These are phyloP conservation scores for Eira barbara DNA, from an alignment of 2,113 vertebrate genomes.

Conservation along the genomic window DNA sequence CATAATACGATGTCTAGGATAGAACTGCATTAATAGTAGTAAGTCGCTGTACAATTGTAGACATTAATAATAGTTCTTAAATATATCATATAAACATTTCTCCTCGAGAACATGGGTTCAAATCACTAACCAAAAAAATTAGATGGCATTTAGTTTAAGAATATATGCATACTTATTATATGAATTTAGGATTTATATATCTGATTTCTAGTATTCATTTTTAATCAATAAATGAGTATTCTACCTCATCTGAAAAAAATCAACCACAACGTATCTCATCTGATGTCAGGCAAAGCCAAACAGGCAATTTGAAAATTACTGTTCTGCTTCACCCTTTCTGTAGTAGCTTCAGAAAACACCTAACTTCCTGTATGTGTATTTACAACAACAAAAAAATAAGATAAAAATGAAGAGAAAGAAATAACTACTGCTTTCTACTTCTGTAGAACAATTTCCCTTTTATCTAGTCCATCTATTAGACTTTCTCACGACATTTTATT, in stretches of 20 bases:
- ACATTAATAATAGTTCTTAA: not conserved
- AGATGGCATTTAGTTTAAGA: not conserved
- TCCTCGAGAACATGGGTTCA: not conserved
- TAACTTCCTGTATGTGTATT: not conserved
- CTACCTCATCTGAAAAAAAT: not conserved
- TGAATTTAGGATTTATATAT: not conserved
- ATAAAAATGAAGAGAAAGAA: not conserved
- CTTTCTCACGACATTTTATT: not conserved
- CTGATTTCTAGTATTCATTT: not conserved
- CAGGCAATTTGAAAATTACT: not conserved
- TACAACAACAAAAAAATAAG: not conserved
- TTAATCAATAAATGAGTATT: not conserved
- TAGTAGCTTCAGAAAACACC: not conserved
- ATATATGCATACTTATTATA: not conserved
- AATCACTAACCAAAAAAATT: not conserved
- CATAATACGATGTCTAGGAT: not conserved
- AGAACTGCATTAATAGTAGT: not conserved
- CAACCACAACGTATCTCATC: not conserved
- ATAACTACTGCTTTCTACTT: not conserved
- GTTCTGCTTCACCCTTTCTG: not conserved
- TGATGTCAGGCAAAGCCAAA: not conserved
- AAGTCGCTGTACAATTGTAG: not conserved
- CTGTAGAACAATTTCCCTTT: not conserved
- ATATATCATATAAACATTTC: not conserved
- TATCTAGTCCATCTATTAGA: not conserved